A percentile compares a stretch with the other conserved stretches of the same genome.
Evolutionary conservation across 2,888 invertebrate genomes (phyloP).

Genomic region (Papilio demoleus): DNA sequence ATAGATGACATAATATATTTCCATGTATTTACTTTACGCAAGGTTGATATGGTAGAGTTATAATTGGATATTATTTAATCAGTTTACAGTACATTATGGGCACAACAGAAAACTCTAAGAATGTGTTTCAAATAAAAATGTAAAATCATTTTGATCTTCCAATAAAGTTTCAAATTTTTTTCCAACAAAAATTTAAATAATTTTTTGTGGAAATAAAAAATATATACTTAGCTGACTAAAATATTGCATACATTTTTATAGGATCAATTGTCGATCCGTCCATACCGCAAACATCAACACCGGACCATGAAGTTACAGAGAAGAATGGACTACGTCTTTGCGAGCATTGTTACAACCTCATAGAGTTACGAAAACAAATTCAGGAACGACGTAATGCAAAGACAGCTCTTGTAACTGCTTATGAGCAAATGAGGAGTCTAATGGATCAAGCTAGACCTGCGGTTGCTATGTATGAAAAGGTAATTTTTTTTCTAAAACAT

Average conservation of each 20-base stretch:
- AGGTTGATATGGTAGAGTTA: not conserved
- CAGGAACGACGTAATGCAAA: constrained; percentile 92
- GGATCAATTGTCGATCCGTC: constrained; percentile 79
- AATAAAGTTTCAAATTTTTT: too few relatives aligned
- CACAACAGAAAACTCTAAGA: too few relatives aligned
- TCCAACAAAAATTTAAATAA: too few relatives aligned
- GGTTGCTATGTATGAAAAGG: constrained; percentile 87
- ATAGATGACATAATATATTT: too few relatives aligned
- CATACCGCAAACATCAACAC: constrained; percentile 55
- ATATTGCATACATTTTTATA: constrained; percentile 49
- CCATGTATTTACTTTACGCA: not conserved
- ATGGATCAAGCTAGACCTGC: constrained; percentile 89
- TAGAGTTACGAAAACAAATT: constrained; percentile 90
- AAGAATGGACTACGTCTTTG: constrained; percentile 87
- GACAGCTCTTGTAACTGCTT: constrained; percentile 91
- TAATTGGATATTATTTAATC: not conserved
- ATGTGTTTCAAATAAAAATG: too few relatives aligned
- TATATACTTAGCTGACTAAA: too few relatives aligned
- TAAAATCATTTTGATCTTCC: too few relatives aligned
- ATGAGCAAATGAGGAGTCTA: constrained; percentile 90
- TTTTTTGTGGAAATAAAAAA: too few relatives aligned
- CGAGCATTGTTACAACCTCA: constrained; percentile 90
- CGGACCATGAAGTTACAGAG: constrained; percentile 74
- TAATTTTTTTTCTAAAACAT: too few relatives aligned
- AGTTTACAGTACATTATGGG: not conserved